Conservation (phyloP, 1,140 invertebrate species). For the Tetragnatha versicolor region DNA sequence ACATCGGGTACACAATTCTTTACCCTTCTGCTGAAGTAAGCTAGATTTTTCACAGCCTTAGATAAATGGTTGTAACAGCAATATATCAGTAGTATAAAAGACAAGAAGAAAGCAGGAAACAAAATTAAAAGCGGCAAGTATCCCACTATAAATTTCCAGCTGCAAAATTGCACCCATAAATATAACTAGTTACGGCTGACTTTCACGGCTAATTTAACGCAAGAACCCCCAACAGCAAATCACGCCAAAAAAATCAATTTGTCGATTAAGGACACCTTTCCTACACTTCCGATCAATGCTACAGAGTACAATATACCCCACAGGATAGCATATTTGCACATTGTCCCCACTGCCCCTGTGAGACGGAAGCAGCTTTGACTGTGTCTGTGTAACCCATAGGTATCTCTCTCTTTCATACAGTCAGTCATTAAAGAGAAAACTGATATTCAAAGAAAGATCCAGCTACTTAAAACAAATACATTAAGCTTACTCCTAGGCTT, state of each 20-base stretch:
- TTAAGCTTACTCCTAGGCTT: too few relatives aligned
- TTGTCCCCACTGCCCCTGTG: too few relatives aligned
- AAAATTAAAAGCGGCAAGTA: conserved; percentile 21
- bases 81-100: conserved; percentile 25
- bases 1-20: not conserved
- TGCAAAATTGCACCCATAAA: conserved; percentile 52
- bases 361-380: too few relatives aligned
- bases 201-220: conserved; percentile 50
- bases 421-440: too few relatives aligned
- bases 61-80: conserved; percentile 33
- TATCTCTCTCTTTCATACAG: too few relatives aligned
- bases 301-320: too few relatives aligned
- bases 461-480: too few relatives aligned
- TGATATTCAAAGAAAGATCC: too few relatives aligned
- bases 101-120: not conserved
- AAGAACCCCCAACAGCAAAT: conserved; percentile 43
- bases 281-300: conserved; percentile 26
- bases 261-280: conserved; percentile 48
- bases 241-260: conserved; percentile 51
- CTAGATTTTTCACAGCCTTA: not conserved
- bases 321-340: too few relatives aligned
- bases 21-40: not conserved
- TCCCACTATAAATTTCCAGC: conserved; percentile 35
- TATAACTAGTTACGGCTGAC: conserved; percentile 47
- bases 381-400: too few relatives aligned